Percentiles rank a stretch among this genome's conserved stretches.
These are phyloP conservation scores for Xanthia togata DNA, from an alignment of 2,888 invertebrate species.

Conservation along the genomic window DNA sequence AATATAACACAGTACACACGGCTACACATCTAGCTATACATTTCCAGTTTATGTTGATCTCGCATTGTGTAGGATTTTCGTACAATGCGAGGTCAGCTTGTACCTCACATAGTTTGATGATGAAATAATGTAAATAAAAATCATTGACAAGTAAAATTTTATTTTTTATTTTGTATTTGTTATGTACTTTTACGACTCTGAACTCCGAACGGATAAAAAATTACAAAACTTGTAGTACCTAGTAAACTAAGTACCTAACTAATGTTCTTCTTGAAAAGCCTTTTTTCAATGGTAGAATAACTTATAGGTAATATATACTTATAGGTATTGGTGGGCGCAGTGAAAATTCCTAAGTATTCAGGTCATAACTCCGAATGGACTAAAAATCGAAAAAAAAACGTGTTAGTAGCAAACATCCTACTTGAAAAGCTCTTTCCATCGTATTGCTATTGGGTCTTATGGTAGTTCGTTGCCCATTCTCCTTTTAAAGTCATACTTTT, in stretches of 20 bases:
- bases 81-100: no score
- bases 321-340: not conserved
- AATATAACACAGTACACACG: not conserved
- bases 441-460: not conserved
- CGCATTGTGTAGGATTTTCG: no score
- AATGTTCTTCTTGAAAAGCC: not conserved
- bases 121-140: not conserved
- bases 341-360: not conserved
- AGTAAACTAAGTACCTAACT: not conserved
- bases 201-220: not conserved
- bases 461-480: not conserved
- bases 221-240: not conserved
- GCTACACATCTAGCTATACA: no score
- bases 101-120: not conserved
- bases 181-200: not conserved
- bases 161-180: no score
- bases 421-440: not conserved
- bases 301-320: no score
- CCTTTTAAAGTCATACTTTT: constrained; percentile 3
- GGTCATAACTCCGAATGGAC: not conserved
- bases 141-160: not conserved
- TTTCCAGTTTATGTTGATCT: no score
- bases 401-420: not conserved
- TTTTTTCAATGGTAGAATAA: no score
- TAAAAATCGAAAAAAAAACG: no score